Evolutionary conservation across 2,888 invertebrate genomes (phyloP), one percentile per base, ranked within the genome.

Genomic region (Pseudanteris insignis): DNA sequence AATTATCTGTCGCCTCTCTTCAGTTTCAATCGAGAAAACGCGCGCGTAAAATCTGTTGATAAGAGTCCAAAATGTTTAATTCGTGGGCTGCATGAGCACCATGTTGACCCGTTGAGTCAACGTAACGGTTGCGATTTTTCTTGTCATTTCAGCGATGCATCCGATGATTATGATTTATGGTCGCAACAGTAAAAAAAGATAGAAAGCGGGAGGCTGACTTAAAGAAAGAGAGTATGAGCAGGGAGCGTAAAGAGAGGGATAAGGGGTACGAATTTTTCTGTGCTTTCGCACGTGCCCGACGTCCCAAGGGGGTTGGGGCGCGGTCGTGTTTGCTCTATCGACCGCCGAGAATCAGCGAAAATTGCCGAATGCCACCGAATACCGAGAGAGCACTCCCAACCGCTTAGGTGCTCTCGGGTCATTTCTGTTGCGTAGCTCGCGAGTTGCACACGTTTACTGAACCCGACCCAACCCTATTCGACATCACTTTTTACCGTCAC

Each of bases 251-350:
- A 12, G 10, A 1, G 11, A 9, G 29, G 15, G 29, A 18, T 10
- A 12, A 67, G 65, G 67, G 67, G 63, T 21, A n/a, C 9, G 14
- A 28, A 54, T 44, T 59, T 63, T 48, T 41, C 59, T 47, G 44
- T 44, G 50, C 25, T 55, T 53, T 64, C 38, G 55, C 62, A 55
- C 62, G 62, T 62, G 64, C 62, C 47, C 50, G 46, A 54, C 47
- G 57, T 67, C 71, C 72, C 68, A 64, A 66, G 71, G 75, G 77
- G 79, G 78, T 78, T 77, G 78, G 79, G 79, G 79, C 77, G 79
- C 79, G 79, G 79, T 72, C 78, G 79, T 78, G 76, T 79, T 79
- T 79, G 79, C 79, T 79, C 79, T 79, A 79, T 79, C 79, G 79
- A 79, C 79, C 79, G 77, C 77, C 79, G 79, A 78, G 74, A 67